Percentiles rank a stretch among this genome's conserved stretches.
Evolutionary conservation across 2,113 vertebrate species (phyloP).

Genomic region (Alexandromys fortis): DNA sequence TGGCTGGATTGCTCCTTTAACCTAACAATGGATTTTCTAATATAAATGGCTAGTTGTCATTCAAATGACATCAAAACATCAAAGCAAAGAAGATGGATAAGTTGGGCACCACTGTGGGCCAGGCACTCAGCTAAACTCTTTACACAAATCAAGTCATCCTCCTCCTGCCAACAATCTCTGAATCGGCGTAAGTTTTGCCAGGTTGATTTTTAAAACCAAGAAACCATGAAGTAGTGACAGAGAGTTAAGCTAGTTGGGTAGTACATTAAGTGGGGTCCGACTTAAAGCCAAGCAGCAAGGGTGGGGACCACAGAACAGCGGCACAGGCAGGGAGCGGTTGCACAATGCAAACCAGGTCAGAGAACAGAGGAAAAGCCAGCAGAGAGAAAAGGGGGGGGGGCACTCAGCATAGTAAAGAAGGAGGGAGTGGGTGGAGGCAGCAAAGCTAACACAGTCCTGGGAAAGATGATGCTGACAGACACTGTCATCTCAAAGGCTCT

Average conservation of each 20-base stretch:
- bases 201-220: not conserved
- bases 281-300: not conserved
- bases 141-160: not conserved
- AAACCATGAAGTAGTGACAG: not conserved
- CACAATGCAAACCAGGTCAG: not conserved
- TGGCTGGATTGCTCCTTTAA: not conserved
- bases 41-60: not conserved
- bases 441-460: no score
- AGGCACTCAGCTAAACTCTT: conserved; percentile 10
- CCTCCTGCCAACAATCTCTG: not conserved
- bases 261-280: not conserved
- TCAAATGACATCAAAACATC: not conserved
- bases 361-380: not conserved
- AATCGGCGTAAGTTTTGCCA: not conserved
- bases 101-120: not conserved
- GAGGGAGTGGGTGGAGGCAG: no score
- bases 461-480: not conserved
- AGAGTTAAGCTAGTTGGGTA: not conserved
- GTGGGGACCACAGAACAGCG: not conserved
- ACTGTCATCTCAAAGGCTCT: not conserved
- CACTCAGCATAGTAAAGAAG: not conserved
- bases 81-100: not conserved
- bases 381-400: not conserved
- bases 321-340: not conserved
- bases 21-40: conserved; percentile 9